Percentiles rank a stretch among this genome's conserved stretches.
Conservation (phyloP, 1,140 invertebrate genomes). For the Drosophila nasuta region DNA sequence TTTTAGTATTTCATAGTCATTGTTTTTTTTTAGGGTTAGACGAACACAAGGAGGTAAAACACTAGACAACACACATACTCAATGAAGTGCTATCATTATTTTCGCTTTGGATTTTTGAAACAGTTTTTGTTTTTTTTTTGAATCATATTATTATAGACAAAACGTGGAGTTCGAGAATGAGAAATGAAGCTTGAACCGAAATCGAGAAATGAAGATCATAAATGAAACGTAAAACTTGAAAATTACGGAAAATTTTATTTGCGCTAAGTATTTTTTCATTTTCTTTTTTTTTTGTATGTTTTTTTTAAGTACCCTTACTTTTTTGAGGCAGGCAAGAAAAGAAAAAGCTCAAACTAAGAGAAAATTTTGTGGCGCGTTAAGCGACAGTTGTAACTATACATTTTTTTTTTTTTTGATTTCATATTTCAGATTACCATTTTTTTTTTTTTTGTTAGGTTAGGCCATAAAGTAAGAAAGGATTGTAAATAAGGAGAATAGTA, state of each 20-base stretch:
- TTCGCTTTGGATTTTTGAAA: slow-evolving; percentile 73
- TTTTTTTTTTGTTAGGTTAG: slow-evolving; percentile 30
- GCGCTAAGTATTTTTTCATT: slow-evolving; percentile 39
- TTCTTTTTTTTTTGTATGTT: too few species aligned
- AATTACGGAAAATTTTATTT: slow-evolving; percentile 58
- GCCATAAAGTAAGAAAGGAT: slow-evolving; percentile 33
- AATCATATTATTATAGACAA: slow-evolving; percentile 39
- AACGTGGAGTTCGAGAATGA: slow-evolving; percentile 59
- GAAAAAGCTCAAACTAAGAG: slow-evolving; percentile 84
- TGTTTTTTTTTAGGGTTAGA: slow-evolving; percentile 86
- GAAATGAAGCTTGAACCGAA: slow-evolving; percentile 36
- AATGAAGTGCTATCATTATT: slow-evolving; percentile 85
- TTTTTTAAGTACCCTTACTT: slow-evolving; percentile 21
- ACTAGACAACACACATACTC: slow-evolving; percentile 90
- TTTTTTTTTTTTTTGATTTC: slow-evolving; percentile 33
- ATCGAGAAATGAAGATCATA: slow-evolving; percentile 44
- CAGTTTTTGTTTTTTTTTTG: slow-evolving; percentile 51
- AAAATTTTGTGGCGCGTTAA: slow-evolving; percentile 49
- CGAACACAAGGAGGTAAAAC: slow-evolving; percentile 89
- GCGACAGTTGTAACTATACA: slow-evolving; percentile 43
- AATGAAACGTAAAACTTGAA: slow-evolving; percentile 45
- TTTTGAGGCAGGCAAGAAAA: slow-evolving; percentile 78
- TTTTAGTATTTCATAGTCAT: slow-evolving; percentile 60
- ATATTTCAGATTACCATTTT: slow-evolving; percentile 22
- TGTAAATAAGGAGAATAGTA: slow-evolving; percentile 13